A percentile compares a stretch with the other conserved stretches of the same genome.
Conservation (phyloP, 2,113 vertebrate species). For the Melanotaenia duboulayi region DNA sequence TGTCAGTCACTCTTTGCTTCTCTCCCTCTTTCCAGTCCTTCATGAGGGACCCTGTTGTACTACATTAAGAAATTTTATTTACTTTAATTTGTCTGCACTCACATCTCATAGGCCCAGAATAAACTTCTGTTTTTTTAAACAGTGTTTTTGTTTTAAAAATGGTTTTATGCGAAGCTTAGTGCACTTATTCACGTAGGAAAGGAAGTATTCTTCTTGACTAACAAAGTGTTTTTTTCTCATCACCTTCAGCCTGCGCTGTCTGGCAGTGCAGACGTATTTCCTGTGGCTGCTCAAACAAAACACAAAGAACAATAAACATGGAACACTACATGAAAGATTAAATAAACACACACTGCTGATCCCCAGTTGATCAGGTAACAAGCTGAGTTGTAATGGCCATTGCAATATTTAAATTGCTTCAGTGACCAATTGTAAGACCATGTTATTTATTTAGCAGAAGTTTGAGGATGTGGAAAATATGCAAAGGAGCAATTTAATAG, state of each 20-base stretch:
- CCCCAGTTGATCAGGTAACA: conserved; percentile 6
- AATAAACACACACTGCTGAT: conserved; percentile 3
- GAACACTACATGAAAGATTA: conserved; percentile 48
- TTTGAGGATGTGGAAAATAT: conserved; percentile 44
- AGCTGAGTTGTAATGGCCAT: neutral
- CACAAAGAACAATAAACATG: neutral
- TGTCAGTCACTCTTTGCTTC: conserved; percentile 29
- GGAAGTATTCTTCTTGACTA: conserved; percentile 10
- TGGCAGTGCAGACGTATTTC: conserved; percentile 27
- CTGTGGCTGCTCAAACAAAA: conserved; percentile 14
- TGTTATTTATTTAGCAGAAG: conserved; percentile 20
- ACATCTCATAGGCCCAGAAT: conserved; percentile 42
- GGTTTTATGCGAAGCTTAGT: conserved; percentile 44
- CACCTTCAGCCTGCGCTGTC: conserved; percentile 29
- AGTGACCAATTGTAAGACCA: neutral
- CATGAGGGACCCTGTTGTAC: conserved; percentile 14
- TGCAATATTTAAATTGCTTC: conserved; percentile 36
- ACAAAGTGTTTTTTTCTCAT: conserved; percentile 25
- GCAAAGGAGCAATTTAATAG: conserved; percentile 53
- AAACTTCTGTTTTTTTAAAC: conserved; percentile 63
- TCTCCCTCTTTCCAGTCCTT: neutral
- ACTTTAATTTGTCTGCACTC: conserved; percentile 44
- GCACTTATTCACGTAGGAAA: conserved; percentile 42
- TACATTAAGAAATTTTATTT: conserved; percentile 52
- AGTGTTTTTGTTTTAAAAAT: conserved; percentile 55